Conservation (phyloP, 2,113 vertebrate species). For the Chloroceryle aenea region DNA sequence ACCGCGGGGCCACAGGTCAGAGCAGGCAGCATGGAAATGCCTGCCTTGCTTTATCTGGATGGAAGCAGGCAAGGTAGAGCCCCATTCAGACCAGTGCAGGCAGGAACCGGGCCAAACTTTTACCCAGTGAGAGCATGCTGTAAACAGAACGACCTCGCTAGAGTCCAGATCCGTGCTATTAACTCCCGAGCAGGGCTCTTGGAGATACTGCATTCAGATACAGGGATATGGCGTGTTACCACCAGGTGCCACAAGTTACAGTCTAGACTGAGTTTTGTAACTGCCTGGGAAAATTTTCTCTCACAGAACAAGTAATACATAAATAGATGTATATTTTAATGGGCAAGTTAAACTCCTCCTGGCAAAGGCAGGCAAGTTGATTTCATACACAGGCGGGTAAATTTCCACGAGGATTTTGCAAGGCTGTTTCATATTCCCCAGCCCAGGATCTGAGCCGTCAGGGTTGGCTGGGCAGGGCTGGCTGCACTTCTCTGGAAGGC, state of each 20-base stretch:
- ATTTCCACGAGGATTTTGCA: slow-evolving; percentile 71
- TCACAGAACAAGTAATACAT: slow-evolving; percentile 66
- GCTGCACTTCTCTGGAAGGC: background rate
- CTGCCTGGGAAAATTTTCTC: slow-evolving; percentile 68
- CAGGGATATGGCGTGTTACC: slow-evolving; percentile 50
- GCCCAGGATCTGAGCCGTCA: background rate
- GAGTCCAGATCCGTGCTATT: background rate
- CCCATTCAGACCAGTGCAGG: background rate
- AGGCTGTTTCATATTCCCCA: slow-evolving; percentile 47
- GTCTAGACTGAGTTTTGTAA: slow-evolving; percentile 69
- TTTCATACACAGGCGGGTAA: slow-evolving; percentile 65
- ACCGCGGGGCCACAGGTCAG: background rate
- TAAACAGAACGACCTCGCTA: background rate
- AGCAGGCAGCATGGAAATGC: background rate
- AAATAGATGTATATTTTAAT: slow-evolving; percentile 71
- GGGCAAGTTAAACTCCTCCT: slow-evolving; percentile 68
- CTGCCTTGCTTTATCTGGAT: background rate
- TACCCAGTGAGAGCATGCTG: background rate
- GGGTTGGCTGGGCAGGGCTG: background rate
- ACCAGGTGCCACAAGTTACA: slow-evolving; percentile 60
- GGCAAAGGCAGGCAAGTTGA: slow-evolving; percentile 57
- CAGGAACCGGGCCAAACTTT: background rate
- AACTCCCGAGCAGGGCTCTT: background rate
- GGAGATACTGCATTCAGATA: slow-evolving; percentile 53
- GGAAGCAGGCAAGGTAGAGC: background rate